Conservation (phyloP, 2,113 vertebrate genomes). For the Tachysurus fulvidraco region DNA sequence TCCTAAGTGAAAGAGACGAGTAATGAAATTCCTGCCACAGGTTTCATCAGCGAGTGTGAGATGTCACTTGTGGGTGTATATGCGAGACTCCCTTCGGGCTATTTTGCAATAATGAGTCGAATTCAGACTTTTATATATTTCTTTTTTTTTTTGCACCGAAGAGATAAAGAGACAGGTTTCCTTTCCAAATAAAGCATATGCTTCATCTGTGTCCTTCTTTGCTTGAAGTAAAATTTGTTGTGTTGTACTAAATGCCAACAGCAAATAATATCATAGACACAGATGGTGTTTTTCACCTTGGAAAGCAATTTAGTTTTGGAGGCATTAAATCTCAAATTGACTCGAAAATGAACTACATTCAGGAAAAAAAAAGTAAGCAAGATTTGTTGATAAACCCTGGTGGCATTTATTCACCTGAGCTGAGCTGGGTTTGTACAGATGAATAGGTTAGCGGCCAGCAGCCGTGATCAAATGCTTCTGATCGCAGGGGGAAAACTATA, state of each 20-base stretch:
- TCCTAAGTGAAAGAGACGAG: background rate
- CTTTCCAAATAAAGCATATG: background rate
- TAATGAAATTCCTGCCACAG: background rate
- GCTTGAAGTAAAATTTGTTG: background rate
- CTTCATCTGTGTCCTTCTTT: background rate
- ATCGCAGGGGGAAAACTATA: too few species aligned
- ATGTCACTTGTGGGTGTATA: background rate
- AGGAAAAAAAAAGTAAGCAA: background rate
- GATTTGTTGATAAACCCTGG: background rate
- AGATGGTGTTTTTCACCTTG: slow-evolving; percentile 21
- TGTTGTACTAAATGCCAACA: background rate
- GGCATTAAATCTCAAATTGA: background rate
- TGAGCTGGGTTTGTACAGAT: background rate
- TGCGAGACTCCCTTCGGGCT: background rate
- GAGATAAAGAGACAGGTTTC: background rate
- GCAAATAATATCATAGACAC: background rate
- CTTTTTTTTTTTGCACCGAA: background rate
- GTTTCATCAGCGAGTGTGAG: background rate
- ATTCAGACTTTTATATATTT: background rate
- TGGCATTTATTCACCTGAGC: slow-evolving; percentile 1
- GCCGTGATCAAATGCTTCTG: slow-evolving; percentile 38
- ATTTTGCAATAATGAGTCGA: background rate
- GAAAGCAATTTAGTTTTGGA: background rate
- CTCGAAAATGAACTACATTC: background rate
- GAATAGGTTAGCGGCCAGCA: background rate